Evolutionary conservation across 2,113 vertebrate species (phyloP).

Genomic region (Propithecus coquereli): DNA sequence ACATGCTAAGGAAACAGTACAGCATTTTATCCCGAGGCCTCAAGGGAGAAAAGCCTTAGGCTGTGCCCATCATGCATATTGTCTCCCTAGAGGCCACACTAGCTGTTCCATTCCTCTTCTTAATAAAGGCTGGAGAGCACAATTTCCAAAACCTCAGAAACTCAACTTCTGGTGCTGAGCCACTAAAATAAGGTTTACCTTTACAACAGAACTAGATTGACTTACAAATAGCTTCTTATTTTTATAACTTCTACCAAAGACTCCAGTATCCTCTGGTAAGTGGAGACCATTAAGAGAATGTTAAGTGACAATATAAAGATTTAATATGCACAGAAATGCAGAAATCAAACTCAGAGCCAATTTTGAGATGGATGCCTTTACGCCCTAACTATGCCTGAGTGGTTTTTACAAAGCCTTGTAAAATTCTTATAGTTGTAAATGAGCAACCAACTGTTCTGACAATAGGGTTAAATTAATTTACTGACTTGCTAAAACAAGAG

Average conservation of each 20-base stretch:
- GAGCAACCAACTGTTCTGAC: slow-evolving; percentile 15
- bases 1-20: background rate
- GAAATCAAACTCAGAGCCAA: slow-evolving; percentile 34
- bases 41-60: background rate
- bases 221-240: slow-evolving; percentile 39
- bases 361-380: slow-evolving; percentile 39
- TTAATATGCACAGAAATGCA: slow-evolving; percentile 35
- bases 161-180: background rate
- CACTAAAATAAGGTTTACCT: slow-evolving; percentile 37
- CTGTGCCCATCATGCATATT: fast-evolving
- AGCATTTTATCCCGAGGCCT: background rate
- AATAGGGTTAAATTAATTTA: slow-evolving; percentile 39
- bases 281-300: slow-evolving; percentile 29
- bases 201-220: background rate
- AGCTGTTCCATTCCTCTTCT: too few species aligned
- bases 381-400: background rate
- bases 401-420: slow-evolving; percentile 45
- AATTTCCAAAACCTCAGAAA: background rate
- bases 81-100: fast-evolving
- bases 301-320: slow-evolving; percentile 41
- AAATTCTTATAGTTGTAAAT: slow-evolving; percentile 23
- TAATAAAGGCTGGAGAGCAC: background rate
- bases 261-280: background rate
- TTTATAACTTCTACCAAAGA: slow-evolving; percentile 38
- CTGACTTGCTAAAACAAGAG: slow-evolving; percentile 16